phyloP scores from a whole-genome alignment of 2,888 invertebrate genomes.

The Leucozona laternaria region DNA sequence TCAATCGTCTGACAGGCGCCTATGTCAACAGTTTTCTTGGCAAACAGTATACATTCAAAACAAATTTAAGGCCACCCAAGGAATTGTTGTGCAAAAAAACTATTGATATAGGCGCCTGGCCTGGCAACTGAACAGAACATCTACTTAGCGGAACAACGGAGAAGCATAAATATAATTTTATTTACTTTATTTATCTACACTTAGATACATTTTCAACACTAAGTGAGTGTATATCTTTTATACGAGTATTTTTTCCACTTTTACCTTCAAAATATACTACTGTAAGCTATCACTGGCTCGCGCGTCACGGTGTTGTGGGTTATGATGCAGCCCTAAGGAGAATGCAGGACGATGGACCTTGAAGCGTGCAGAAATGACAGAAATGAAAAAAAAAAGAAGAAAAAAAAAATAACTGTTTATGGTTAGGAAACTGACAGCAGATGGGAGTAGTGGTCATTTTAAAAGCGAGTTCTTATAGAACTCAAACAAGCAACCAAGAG shows the following conservation, averaged over 20 bases:
- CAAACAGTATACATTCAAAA: too few relatives aligned
- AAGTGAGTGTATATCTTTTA: too few relatives aligned
- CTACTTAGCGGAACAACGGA: too few relatives aligned
- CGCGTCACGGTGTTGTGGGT: slow-evolving; percentile 38
- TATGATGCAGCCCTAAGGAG: slow-evolving; percentile 60
- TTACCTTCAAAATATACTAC: neutral
- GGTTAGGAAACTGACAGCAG: slow-evolving; percentile 61
- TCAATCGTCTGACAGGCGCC: too few relatives aligned
- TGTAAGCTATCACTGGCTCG: neutral
- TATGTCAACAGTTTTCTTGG: too few relatives aligned
- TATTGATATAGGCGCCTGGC: too few relatives aligned
- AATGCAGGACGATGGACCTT: slow-evolving; percentile 68
- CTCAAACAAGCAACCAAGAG: neutral
- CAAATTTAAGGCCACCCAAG: too few relatives aligned
- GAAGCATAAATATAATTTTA: too few relatives aligned
- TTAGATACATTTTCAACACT: too few relatives aligned
- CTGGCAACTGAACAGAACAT: too few relatives aligned
- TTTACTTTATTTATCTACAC: too few relatives aligned
- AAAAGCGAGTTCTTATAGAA: slow-evolving; percentile 34
- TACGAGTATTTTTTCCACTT: neutral
- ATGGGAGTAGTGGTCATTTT: slow-evolving; percentile 56
- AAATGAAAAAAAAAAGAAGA: neutral
- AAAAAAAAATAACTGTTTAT: slow-evolving; percentile 53
- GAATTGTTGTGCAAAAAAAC: too few relatives aligned
- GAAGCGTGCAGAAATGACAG: slow-evolving; percentile 43